Evolutionary conservation across 2,888 invertebrate genomes (phyloP).

Genomic region (Nycteola revayana): DNA sequence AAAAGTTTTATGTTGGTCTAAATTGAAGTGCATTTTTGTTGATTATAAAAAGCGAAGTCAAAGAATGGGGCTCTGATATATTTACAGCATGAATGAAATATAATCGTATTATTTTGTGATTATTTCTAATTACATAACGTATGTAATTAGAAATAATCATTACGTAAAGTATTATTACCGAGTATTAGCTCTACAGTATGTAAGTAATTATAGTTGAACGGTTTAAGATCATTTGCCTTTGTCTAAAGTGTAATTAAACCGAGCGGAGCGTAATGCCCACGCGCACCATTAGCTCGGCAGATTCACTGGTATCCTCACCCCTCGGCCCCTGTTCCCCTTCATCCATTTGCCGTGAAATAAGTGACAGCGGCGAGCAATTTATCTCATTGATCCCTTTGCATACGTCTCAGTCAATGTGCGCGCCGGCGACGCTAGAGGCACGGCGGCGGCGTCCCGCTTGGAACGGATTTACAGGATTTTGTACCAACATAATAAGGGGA

Average conservation of each 20-base stretch:
- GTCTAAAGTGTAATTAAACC: slow-evolving; percentile 52
- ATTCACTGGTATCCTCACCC: slow-evolving; percentile 30
- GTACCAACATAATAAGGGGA: slow-evolving; percentile 49
- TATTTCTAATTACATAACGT: no score
- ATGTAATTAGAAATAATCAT: slow-evolving; percentile 15
- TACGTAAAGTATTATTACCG: slow-evolving; percentile 16
- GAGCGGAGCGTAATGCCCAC: slow-evolving; percentile 56
- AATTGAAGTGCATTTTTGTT: no score
- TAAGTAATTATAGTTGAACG: slow-evolving; percentile 25
- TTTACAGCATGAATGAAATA: no score
- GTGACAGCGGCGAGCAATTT: slow-evolving; percentile 68
- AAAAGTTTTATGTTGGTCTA: no score
- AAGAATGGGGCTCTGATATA: no score
- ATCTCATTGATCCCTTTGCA: slow-evolving; percentile 77
- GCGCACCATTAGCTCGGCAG: slow-evolving; percentile 58
- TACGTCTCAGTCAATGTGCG: slow-evolving; percentile 71
- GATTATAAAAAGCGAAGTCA: no score
- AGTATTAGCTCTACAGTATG: slow-evolving; percentile 18
- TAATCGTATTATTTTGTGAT: background rate
- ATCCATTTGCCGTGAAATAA: slow-evolving; percentile 61
- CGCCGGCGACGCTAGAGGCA: slow-evolving; percentile 35
- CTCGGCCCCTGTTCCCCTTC: slow-evolving; percentile 26
- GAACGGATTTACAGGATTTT: slow-evolving; percentile 61
- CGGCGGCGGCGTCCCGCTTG: slow-evolving; percentile 31
- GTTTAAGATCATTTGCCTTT: slow-evolving; percentile 38